These are phyloP conservation scores for Pammene fasciana DNA, from an alignment of 2,888 invertebrate genomes.

Conservation along the genomic window DNA sequence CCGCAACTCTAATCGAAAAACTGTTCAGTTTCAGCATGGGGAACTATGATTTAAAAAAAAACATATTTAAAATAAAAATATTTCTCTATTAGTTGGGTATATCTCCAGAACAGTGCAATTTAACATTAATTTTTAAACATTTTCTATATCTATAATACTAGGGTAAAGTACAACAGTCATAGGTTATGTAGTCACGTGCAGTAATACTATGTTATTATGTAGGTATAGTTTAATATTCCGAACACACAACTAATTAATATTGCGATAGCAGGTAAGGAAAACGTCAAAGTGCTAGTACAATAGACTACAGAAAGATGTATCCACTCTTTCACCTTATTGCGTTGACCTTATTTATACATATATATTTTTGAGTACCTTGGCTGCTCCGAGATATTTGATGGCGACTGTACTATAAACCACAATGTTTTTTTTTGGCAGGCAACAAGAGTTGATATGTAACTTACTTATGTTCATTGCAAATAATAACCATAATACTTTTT, in stretches of 20 bases:
- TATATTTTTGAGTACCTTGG: too few species aligned
- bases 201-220: not conserved
- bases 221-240: not conserved
- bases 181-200: slow-evolving; percentile 12
- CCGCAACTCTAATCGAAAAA: not conserved
- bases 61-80: slow-evolving; percentile 19
- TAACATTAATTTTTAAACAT: slow-evolving; percentile 24
- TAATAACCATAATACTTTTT: too few species aligned
- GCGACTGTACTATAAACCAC: too few species aligned
- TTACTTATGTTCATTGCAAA: too few species aligned
- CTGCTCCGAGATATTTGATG: too few species aligned
- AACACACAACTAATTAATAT: not conserved
- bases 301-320: too few species aligned
- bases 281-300: too few species aligned
- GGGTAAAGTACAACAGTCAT: slow-evolving; percentile 22
- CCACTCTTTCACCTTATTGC: too few species aligned
- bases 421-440: too few species aligned
- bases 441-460: too few species aligned
- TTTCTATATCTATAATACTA: slow-evolving; percentile 32
- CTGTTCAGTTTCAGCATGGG: not conserved
- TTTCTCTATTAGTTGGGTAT: slow-evolving; percentile 31
- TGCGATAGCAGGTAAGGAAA: not conserved
- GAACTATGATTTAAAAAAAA: slow-evolving; percentile 16
- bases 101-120: slow-evolving; percentile 34
- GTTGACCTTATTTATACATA: too few species aligned